Conservation (phyloP, 2,888 invertebrate genomes). For the Pecten maximus region DNA sequence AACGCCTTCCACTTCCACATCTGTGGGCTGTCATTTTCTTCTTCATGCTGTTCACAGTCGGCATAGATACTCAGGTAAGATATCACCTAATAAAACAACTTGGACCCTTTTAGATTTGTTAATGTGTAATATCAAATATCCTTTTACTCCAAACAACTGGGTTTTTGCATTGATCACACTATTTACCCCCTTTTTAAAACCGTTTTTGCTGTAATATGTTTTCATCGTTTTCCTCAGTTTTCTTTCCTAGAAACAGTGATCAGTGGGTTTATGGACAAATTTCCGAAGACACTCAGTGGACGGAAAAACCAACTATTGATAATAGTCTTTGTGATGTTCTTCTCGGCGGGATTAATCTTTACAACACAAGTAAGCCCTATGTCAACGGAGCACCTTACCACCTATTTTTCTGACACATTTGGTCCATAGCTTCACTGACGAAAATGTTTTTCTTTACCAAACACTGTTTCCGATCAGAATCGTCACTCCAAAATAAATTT, state of each 20-base stretch:
- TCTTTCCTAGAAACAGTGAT: not conserved
- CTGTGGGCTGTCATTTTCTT: constrained; percentile 17
- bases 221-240: not conserved
- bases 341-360: not conserved
- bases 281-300: not conserved
- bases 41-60: not conserved
- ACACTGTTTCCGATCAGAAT: no score
- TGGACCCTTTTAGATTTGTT: no score
- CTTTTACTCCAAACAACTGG: no score
- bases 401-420: no score
- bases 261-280: not conserved
- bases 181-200: no score
- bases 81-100: no score
- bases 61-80: not conserved
- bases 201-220: not conserved
- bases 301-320: not conserved
- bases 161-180: no score
- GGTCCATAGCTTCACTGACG: no score
- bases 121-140: no score
- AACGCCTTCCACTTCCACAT: not conserved
- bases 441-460: no score
- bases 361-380: not conserved
- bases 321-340: not conserved
- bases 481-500: no score
- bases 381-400: no score